A percentile compares a stretch with the other conserved stretches of the same genome.
Evolutionary conservation across 1,140 invertebrate species (phyloP).

Genomic region (Heterodera schachtii): DNA sequence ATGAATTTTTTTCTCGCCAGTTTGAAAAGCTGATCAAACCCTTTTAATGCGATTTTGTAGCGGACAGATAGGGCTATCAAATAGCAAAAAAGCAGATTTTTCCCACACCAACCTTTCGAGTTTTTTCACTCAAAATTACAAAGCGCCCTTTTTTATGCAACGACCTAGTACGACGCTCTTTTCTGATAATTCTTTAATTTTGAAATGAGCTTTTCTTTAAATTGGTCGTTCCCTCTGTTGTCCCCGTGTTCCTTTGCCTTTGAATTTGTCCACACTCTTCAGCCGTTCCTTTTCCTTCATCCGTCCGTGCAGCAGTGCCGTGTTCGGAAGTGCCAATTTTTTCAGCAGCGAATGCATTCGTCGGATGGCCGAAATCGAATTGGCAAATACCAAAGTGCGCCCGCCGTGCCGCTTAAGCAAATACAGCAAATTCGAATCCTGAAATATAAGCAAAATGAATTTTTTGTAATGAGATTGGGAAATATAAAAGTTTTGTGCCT

Average conservation of each 20-base stretch:
- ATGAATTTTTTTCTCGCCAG: too few relatives aligned
- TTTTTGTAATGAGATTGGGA: not conserved
- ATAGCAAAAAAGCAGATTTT: too few relatives aligned
- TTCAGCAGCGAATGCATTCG: constrained; percentile 80
- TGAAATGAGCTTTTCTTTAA: too few relatives aligned
- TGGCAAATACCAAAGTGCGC: constrained; percentile 91
- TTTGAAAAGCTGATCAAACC: too few relatives aligned
- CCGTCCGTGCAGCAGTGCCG: constrained; percentile 85
- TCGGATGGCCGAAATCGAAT: constrained; percentile 89
- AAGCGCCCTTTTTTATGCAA: too few relatives aligned
- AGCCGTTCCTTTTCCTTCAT: constrained; percentile 92
- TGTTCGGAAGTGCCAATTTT: constrained; percentile 73
- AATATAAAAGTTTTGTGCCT: constrained; percentile 64
- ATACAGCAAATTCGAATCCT: constrained; percentile 90
- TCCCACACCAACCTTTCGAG: too few relatives aligned
- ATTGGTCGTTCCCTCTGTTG: not conserved
- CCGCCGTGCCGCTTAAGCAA: constrained; percentile 82
- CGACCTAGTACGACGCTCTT: too few relatives aligned
- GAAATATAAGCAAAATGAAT: constrained; percentile 18
- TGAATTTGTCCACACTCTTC: constrained; percentile 89
- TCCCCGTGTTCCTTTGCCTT: constrained; percentile 70
- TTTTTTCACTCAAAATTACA: too few relatives aligned
- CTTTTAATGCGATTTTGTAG: too few relatives aligned
- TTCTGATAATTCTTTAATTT: too few relatives aligned
- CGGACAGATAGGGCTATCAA: too few relatives aligned